A percentile compares a stretch with the other conserved stretches of the same genome.
Evolutionary conservation across 2,113 vertebrate genomes (phyloP).

Genomic region (Lipophrys pholis): DNA sequence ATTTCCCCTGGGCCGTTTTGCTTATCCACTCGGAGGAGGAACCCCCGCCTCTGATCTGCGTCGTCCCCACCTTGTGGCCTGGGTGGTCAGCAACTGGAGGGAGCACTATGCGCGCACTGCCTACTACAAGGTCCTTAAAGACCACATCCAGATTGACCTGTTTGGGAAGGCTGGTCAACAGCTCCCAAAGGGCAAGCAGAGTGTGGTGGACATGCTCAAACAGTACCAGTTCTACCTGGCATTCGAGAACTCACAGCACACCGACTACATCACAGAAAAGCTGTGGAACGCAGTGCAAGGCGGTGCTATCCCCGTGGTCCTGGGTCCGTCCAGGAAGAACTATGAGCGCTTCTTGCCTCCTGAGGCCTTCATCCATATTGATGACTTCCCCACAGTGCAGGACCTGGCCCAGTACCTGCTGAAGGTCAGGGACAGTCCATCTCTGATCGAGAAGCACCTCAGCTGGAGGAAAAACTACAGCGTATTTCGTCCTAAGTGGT

Average conservation of each 20-base stretch:
- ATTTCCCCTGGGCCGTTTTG: too few relatives aligned
- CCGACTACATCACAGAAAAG: slow-evolving; percentile 96
- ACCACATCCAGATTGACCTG: slow-evolving; percentile 86
- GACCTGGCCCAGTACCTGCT: slow-evolving; percentile 89
- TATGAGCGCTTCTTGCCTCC: slow-evolving; percentile 92
- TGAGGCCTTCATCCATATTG: slow-evolving; percentile 92
- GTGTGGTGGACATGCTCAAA: slow-evolving; percentile 80
- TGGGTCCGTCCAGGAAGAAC: slow-evolving; percentile 89
- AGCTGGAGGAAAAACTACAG: slow-evolving; percentile 87
- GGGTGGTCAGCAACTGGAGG: slow-evolving; percentile 94
- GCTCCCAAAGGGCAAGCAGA: too few relatives aligned
- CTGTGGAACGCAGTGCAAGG: slow-evolving; percentile 92
- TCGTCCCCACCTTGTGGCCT: slow-evolving; percentile 87
- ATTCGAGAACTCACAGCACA: slow-evolving; percentile 94
- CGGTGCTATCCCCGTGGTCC: slow-evolving; percentile 88
- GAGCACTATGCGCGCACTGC: slow-evolving; percentile 87
- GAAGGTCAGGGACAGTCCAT: slow-evolving; percentile 83
- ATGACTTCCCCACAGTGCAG: slow-evolving; percentile 88
- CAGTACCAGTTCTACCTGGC: slow-evolving; percentile 95
- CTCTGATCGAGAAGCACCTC: slow-evolving; percentile 85
- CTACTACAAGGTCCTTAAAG: slow-evolving; percentile 85
- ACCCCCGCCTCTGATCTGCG: slow-evolving; percentile 40
- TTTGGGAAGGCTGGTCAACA: too few relatives aligned
- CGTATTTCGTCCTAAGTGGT: slow-evolving; percentile 84
- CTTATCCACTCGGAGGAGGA: slow-evolving; percentile 4